These are phyloP conservation scores for Drosophila busckii DNA, from an alignment of 1,140 invertebrate species.

Conservation along the genomic window DNA sequence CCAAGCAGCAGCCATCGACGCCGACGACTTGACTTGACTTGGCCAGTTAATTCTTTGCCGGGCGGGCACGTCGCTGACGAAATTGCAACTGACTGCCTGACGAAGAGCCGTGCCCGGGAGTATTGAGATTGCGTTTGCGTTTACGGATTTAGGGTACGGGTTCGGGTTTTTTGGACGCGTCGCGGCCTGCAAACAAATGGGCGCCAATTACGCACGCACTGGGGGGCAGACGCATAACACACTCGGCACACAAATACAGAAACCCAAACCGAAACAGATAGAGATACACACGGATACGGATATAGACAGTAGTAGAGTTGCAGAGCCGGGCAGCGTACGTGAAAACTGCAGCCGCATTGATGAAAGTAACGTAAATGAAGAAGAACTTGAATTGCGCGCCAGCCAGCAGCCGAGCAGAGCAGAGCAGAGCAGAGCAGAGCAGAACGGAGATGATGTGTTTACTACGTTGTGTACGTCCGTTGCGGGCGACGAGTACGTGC, in stretches of 20 bases:
- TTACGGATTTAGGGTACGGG: not conserved
- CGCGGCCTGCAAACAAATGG: conserved; percentile 49
- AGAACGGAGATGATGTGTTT: conserved; percentile 40
- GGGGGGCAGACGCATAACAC: conserved; percentile 6
- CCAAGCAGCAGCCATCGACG: conserved; percentile 39
- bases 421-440: conserved; percentile 9
- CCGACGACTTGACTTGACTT: no score
- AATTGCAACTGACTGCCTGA: conserved; percentile 31
- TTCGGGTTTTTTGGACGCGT: not conserved
- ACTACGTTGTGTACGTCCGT: conserved; percentile 68
- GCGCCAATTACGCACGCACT: conserved; percentile 70
- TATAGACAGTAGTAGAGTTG: conserved; percentile 29
- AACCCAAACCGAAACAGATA: conserved; percentile 6
- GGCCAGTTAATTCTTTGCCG: conserved; percentile 60
- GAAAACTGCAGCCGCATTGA: conserved; percentile 59
- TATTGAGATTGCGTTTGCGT: not conserved
- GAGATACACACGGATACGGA: conserved; percentile 16
- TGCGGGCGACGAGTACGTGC: conserved; percentile 77
- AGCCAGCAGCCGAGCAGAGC: not conserved
- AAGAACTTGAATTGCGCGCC: conserved; percentile 8
- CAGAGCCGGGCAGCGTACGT: conserved; percentile 66
- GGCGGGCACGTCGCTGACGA: conserved; percentile 47
- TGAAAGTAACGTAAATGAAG: conserved; percentile 30
- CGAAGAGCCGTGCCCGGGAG: not conserved
- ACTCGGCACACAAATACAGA: conserved; percentile 9